phyloP scores from a whole-genome alignment of 2,797 vertebrate genomes.

The Sebastes kiyomatsui region DNA sequence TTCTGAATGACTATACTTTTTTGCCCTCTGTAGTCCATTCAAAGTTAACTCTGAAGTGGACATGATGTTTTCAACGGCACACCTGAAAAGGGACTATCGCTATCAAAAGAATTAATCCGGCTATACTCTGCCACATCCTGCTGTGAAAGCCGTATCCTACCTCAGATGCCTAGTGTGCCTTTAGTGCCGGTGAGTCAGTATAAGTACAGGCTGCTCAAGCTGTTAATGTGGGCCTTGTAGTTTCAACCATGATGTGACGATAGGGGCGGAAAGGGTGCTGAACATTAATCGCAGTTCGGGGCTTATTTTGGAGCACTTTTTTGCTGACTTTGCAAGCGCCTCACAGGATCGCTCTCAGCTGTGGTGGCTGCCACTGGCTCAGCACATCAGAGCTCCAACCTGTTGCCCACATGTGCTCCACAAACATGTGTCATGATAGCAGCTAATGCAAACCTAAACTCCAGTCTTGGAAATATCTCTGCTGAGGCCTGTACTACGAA shows the following conservation, averaged over 20 bases:
- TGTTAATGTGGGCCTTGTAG: conserved; percentile 1
- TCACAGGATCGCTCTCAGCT: background rate
- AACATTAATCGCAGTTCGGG: conserved; percentile 30
- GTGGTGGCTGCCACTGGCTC: conserved; percentile 7
- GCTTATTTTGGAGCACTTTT: conserved; percentile 27
- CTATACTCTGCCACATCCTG: conserved; percentile 3
- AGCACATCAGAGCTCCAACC: conserved; percentile 18
- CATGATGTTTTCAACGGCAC: background rate
- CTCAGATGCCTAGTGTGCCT: background rate
- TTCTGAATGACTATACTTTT: background rate
- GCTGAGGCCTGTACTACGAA: background rate
- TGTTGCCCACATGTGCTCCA: background rate
- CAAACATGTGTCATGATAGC: background rate
- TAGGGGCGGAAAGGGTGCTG: background rate
- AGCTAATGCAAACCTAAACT: background rate
- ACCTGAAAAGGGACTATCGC: background rate
- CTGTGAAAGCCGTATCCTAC: background rate
- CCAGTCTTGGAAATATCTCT: background rate
- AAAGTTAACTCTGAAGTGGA: background rate
- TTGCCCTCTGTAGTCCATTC: background rate
- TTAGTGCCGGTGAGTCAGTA: conserved; percentile 1
- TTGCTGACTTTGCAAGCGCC: conserved; percentile 25
- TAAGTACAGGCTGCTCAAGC: background rate
- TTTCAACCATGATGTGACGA: background rate
- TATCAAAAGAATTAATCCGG: conserved; percentile 1